Evolutionary conservation across 2,113 vertebrate species (phyloP).

Genomic region (Ondatra zibethicus): DNA sequence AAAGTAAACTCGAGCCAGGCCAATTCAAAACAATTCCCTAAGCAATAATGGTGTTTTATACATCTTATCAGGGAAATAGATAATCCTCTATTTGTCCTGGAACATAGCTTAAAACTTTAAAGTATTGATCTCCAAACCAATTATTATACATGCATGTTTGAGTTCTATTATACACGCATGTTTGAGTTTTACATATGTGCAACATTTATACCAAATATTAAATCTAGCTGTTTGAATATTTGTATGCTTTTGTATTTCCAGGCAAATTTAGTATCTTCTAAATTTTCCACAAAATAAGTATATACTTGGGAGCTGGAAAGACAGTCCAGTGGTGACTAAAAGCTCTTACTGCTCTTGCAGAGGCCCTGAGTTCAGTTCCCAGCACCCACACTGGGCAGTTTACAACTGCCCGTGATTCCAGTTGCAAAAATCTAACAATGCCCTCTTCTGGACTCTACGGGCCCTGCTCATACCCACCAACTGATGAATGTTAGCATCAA

Average conservation of each 20-base stretch:
- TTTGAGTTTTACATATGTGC: slow-evolving; percentile 13
- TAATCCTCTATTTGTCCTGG: not conserved
- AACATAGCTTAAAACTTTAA: slow-evolving; percentile 15
- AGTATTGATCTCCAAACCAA: slow-evolving; percentile 45
- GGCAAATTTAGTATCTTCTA: slow-evolving; percentile 29
- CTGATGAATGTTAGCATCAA: not conserved
- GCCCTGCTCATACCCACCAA: not conserved
- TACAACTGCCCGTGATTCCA: not conserved
- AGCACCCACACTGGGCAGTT: not conserved
- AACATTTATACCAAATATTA: slow-evolving; percentile 43
- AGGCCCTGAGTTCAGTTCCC: not conserved
- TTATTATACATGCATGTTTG: not conserved
- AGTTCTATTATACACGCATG: not conserved
- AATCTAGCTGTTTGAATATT: slow-evolving; percentile 3
- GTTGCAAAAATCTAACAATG: not conserved
- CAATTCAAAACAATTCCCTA: slow-evolving; percentile 30
- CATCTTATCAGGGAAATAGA: slow-evolving; percentile 12
- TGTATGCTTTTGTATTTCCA: slow-evolving; percentile 9
- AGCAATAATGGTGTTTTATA: slow-evolving; percentile 18
- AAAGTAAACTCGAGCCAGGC: slow-evolving; percentile 45
- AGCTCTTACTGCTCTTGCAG: not conserved
- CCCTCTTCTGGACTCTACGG: not conserved
- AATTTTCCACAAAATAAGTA: slow-evolving; percentile 10
- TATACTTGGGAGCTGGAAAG: slow-evolving; percentile 20
- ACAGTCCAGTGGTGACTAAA: not conserved